Evolutionary conservation across 2,113 vertebrate genomes (phyloP).

Genomic region (Cynoglossus semilaevis): DNA sequence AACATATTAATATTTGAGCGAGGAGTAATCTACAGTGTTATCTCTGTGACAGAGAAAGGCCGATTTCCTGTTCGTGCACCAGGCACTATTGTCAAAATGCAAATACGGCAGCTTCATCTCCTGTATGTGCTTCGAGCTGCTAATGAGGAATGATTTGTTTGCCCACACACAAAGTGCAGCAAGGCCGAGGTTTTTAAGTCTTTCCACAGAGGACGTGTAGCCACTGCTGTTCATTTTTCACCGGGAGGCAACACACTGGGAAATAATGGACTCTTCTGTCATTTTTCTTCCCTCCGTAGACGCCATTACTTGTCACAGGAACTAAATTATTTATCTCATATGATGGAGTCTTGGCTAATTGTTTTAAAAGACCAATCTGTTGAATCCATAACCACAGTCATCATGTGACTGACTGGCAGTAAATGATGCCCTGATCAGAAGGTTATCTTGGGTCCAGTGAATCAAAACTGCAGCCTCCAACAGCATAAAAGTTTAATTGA

Average conservation of each 20-base stretch:
- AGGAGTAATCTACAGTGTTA: constrained; percentile 41
- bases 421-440: constrained; percentile 7
- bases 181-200: constrained; percentile 4
- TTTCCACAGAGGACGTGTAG: constrained; percentile 34
- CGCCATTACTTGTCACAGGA: constrained; percentile 19
- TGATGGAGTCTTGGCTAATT: constrained; percentile 2
- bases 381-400: too few species aligned
- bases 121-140: constrained; percentile 26
- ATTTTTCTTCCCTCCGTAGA: constrained; percentile 28
- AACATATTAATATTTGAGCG: constrained; percentile 31
- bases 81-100: constrained; percentile 54
- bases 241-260: constrained; percentile 16
- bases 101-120: constrained; percentile 48
- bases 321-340: constrained; percentile 63
- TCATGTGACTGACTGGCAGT: not conserved
- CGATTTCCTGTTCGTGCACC: constrained; percentile 48
- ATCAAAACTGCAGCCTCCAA: constrained; percentile 13
- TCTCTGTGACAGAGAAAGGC: constrained; percentile 26
- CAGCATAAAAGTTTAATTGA: not conserved
- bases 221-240: constrained; percentile 13
- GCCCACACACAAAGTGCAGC: not conserved
- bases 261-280: constrained; percentile 28
- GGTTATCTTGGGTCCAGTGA: constrained; percentile 13
- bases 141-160: constrained; percentile 25
- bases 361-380: too few species aligned